A percentile compares a stretch with the other conserved stretches of the same genome.
These are phyloP conservation scores for Troides oblongomaculatus DNA, from an alignment of 2,888 invertebrate genomes.

Conservation along the genomic window DNA sequence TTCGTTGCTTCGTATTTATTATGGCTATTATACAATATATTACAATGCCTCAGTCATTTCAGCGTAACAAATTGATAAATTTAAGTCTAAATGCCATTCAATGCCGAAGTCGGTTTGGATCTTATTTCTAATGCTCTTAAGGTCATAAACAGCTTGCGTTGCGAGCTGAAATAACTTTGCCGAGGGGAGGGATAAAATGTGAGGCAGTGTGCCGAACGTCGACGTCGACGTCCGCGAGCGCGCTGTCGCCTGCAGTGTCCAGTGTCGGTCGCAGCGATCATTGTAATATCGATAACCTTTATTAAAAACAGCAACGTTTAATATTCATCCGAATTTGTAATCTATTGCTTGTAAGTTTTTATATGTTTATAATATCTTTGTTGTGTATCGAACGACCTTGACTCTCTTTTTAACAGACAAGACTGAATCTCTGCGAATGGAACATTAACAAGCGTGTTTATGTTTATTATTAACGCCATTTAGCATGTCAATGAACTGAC, in stretches of 20 bases:
- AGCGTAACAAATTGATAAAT: constrained; percentile 23
- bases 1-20: constrained; percentile 15
- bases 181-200: constrained; percentile 50
- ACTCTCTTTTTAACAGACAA: too few species aligned
- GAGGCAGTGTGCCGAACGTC: constrained; percentile 72
- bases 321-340: too few species aligned
- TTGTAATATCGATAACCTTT: too few species aligned
- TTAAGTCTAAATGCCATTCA: constrained; percentile 20
- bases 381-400: too few species aligned
- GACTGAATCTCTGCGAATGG: too few species aligned
- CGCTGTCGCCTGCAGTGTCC: constrained; percentile 46
- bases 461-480: too few species aligned
- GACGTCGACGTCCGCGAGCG: constrained; percentile 59
- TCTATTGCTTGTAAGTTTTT: too few species aligned
- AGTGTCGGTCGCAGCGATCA: constrained; percentile 40
- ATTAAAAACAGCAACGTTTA: too few species aligned
- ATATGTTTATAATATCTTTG: too few species aligned
- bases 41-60: constrained; percentile 23
- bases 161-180: constrained; percentile 32
- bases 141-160: constrained; percentile 34
- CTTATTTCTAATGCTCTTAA: constrained; percentile 29
- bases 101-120: constrained; percentile 49
- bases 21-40: constrained; percentile 21
- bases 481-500: too few species aligned
- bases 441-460: too few species aligned